Conservation (phyloP, 2,113 vertebrate genomes). For the Nibea coibor region DNA sequence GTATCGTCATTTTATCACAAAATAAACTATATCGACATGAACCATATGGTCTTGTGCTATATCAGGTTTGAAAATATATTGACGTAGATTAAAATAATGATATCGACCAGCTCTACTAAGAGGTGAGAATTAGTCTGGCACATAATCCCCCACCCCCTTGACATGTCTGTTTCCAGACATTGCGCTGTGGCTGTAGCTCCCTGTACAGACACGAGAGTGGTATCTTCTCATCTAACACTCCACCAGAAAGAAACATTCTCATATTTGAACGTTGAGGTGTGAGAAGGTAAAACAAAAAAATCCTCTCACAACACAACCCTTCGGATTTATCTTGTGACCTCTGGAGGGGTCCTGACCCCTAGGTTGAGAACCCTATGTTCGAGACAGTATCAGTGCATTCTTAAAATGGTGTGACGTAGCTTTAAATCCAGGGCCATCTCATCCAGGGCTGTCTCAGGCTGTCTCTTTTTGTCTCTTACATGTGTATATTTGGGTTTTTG, state of each 20-base stretch:
- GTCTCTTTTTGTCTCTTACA: not conserved
- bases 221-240: not conserved
- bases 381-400: not conserved
- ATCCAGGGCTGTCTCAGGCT: too few species aligned
- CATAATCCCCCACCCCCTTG: not conserved
- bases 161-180: not conserved
- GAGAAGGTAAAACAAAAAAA: not conserved
- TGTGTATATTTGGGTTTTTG: not conserved
- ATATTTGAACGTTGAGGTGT: not conserved
- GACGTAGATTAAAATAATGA: too few species aligned
- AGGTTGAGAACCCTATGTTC: not conserved
- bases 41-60: too few species aligned
- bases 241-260: not conserved
- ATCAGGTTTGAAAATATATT: too few species aligned
- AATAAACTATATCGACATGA: too few species aligned
- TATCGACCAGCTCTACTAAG: too few species aligned
- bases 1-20: too few species aligned
- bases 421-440: not conserved
- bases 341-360: not conserved
- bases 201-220: too few species aligned
- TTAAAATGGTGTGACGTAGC: not conserved
- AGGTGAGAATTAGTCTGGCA: not conserved
- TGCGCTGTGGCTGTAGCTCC: not conserved
- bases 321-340: not conserved
- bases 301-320: not conserved